These are phyloP conservation scores for Alsophila aescularia DNA, from an alignment of 2,888 invertebrate genomes.

Conservation along the genomic window DNA sequence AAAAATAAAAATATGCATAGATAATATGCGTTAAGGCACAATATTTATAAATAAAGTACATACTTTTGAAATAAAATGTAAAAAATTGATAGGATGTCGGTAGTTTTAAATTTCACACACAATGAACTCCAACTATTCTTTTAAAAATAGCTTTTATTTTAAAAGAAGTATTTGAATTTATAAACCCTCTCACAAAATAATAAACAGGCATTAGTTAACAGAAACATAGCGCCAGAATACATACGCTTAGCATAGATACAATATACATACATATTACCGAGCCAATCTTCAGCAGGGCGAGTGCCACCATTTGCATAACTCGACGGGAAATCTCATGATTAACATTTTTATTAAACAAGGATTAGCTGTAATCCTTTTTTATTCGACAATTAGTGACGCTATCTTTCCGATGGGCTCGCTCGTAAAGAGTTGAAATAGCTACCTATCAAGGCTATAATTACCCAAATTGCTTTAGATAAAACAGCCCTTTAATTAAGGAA, in stretches of 20 bases:
- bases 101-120: no score
- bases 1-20: no score
- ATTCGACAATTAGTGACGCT: constrained; percentile 82
- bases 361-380: constrained; percentile 82
- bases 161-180: background rate
- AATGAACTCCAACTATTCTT: no score
- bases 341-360: constrained; percentile 84
- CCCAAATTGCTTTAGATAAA: constrained; percentile 72
- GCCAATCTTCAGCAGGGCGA: constrained; percentile 39
- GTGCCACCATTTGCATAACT: constrained; percentile 74
- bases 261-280: constrained; percentile 31
- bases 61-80: no score
- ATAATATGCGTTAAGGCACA: no score
- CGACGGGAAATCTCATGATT: constrained; percentile 78
- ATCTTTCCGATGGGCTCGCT: constrained; percentile 69
- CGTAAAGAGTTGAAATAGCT: constrained; percentile 82
- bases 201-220: background rate
- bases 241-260: constrained; percentile 33
- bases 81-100: no score
- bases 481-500: constrained; percentile 61
- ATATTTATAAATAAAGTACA: no score
- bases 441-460: constrained; percentile 77
- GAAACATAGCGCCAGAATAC: constrained; percentile 36
- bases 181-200: background rate
- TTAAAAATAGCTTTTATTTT: no score